Evolutionary conservation across 2,888 invertebrate genomes (phyloP), one percentile per base, ranked within the genome.

Genomic region (Anorthoa munda): DNA sequence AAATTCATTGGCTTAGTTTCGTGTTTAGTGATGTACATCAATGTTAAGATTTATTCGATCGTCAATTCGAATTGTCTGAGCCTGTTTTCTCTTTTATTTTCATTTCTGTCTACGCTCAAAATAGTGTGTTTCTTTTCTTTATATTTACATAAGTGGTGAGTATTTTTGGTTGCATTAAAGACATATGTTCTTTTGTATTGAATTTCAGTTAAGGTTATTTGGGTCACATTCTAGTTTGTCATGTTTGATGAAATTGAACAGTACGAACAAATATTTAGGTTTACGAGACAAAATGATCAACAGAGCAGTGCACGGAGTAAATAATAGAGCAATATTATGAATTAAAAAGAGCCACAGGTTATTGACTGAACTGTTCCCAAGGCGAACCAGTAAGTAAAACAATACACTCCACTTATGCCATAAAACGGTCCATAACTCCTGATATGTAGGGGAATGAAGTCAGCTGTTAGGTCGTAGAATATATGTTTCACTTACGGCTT

Each of bases 321-420:
- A 65, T 61, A 63, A 69, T 66, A 48, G 48, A 74, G 39, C 45
- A 26, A 48, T 58, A 66, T 21, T 60, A 66, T 26, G 18, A 66
- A 72, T 58, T 66, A 65, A 76, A 77, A 74, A 75, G 64, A 74
- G 45, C 79, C 26, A 3, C 72, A 60, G 48, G 23, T 45, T 58
- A 53, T 60, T 56, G 59, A 64, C 58, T 69, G 61, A 64, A 63
- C 75, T 4, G 51, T 66, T 67, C 53, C 31, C 86, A 87, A 85
- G 81, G 87, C 79, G 72, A 87, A 75, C 85, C 46, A 74, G 86
- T 78, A 12, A 21, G 21, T 65, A 51, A 60, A 85, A 85, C 84
- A 86, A 85, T 77, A 75, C 71, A 65, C 23, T 68, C 66, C 70
- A 26, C 70, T 66, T 66, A 64, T 53, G 60, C 67, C 74, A 76